A percentile compares a stretch with the other conserved stretches of the same genome.
Conservation (phyloP, 2,113 vertebrate species). For the Eurystomus gularis region DNA sequence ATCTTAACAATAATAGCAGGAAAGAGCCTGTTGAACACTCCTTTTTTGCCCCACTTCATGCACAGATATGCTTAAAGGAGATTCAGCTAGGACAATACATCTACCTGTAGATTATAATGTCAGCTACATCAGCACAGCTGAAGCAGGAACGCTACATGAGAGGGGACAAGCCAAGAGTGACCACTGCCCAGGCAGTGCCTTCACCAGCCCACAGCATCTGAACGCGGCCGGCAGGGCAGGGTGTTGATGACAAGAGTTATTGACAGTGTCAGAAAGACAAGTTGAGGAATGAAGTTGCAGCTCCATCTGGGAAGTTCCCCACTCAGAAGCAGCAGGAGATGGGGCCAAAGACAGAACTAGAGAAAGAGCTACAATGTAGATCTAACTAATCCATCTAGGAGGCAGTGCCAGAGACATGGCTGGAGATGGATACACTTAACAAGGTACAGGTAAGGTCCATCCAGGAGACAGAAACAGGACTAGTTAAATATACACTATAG, state of each 20-base stretch:
- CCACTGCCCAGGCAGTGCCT: neutral
- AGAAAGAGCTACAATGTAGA: neutral
- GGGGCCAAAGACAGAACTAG: neutral
- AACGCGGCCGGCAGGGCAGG: neutral
- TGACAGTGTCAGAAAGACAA: neutral
- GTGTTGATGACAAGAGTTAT: neutral
- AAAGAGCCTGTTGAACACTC: neutral
- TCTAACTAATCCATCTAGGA: neutral
- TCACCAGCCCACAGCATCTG: neutral
- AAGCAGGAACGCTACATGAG: neutral
- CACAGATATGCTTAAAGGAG: neutral
- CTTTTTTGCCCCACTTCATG: too few species aligned
- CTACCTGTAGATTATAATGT: neutral
- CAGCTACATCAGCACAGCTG: neutral
- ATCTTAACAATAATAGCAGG: neutral
- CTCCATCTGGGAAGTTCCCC: accelerated
- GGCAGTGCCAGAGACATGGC: neutral
- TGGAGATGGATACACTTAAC: neutral
- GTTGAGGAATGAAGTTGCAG: neutral
- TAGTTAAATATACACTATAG: neutral
- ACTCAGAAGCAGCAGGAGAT: neutral
- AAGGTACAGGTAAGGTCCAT: neutral
- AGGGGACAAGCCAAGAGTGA: neutral
- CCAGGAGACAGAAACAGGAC: neutral
- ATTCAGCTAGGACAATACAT: neutral